Conservation (phyloP, 2,888 invertebrate species). For the Heliconius hortense region DNA sequence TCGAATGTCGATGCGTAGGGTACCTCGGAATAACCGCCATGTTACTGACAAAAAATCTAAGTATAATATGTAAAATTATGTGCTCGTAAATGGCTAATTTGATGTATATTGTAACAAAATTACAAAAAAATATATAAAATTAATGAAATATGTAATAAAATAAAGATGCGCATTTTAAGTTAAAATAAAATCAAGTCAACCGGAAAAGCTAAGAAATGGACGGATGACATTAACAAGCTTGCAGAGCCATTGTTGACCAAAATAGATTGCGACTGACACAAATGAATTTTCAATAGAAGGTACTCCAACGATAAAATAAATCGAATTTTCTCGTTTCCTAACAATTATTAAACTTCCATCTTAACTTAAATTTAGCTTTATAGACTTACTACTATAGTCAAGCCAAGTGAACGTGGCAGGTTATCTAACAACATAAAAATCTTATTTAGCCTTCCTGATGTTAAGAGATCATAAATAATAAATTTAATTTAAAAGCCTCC, state of each 20-base stretch:
- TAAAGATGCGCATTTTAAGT: background rate
- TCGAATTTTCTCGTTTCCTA: slow-evolving; percentile 28
- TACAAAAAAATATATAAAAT: background rate
- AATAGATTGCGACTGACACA: slow-evolving; percentile 35
- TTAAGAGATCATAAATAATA: background rate
- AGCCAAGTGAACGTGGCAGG: too few relatives aligned
- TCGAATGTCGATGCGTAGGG: too few relatives aligned
- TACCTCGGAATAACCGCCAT: background rate
- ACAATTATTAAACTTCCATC: background rate
- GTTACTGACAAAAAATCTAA: too few relatives aligned
- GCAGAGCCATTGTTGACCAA: slow-evolving; percentile 35
- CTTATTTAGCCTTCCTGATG: background rate
- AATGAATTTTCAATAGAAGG: slow-evolving; percentile 30
- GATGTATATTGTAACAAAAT: background rate
- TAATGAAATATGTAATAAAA: background rate
- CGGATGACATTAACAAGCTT: slow-evolving; percentile 36
- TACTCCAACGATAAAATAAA: slow-evolving; percentile 22
- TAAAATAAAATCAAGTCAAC: slow-evolving; percentile 6
- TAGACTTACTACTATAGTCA: background rate
- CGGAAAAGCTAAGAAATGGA: slow-evolving; percentile 30
- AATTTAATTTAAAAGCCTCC: background rate
- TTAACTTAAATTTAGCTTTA: slow-evolving; percentile 8
- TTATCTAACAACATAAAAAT: background rate
- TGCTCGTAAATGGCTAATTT: background rate
- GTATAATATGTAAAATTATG: too few relatives aligned